Percentiles rank a stretch among this genome's conserved stretches.
These are phyloP conservation scores for Melanotus villosus DNA, from an alignment of 2,888 invertebrate genomes.

Conservation along the genomic window DNA sequence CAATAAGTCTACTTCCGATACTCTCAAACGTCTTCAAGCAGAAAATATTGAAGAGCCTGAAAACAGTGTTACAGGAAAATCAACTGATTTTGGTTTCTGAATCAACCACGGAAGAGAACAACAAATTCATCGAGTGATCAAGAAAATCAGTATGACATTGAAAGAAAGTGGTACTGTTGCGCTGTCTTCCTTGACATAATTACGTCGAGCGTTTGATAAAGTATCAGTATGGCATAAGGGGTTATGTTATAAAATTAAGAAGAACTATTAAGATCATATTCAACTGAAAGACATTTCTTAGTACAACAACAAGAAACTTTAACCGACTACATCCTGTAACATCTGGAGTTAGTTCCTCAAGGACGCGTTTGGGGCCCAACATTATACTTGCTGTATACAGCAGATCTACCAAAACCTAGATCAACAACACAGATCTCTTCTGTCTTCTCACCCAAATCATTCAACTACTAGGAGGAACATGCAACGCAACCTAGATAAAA, in stretches of 20 bases:
- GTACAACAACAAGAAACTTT: too few species aligned
- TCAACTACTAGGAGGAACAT: background rate
- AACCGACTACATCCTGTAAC: background rate
- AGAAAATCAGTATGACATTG: background rate
- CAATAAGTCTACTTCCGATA: too few species aligned
- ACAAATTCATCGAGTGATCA: slow-evolving; percentile 1
- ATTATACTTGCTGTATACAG: slow-evolving; percentile 7
- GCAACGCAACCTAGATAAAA: slow-evolving; percentile 9
- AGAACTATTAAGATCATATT: background rate
- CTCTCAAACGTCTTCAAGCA: background rate
- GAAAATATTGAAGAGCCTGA: background rate
- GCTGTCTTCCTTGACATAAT: background rate
- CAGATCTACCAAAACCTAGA: background rate
- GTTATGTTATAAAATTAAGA: too few species aligned
- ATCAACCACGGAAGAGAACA: too few species aligned
- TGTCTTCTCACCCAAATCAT: background rate
- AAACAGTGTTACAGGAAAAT: background rate
- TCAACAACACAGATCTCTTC: background rate
- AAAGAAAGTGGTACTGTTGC: background rate
- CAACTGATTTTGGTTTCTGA: background rate
- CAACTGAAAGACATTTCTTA: background rate
- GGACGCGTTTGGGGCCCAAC: background rate
- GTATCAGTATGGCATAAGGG: background rate
- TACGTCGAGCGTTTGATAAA: background rate
- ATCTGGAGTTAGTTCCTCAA: background rate